phyloP scores from a whole-genome alignment of 2,113 vertebrate genomes.

The Protobothrops flavoviridis region DNA sequence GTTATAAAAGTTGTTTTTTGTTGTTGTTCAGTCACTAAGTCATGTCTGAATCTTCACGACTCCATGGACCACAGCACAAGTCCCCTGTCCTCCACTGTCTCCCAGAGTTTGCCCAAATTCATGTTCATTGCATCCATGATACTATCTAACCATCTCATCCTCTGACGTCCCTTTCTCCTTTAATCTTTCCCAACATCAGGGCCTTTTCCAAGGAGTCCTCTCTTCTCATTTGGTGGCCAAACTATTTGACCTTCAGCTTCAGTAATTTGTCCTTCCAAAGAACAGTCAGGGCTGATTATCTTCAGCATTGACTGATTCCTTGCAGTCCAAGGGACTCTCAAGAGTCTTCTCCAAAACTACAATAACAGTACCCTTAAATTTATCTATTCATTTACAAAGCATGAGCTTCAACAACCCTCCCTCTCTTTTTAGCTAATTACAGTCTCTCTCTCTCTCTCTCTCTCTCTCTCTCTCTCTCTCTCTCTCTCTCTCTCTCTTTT shows the following conservation, averaged over 20 bases:
- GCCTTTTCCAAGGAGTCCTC: not conserved
- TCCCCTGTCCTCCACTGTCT: too few relatives aligned
- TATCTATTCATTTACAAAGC: not conserved
- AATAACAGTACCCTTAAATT: not conserved
- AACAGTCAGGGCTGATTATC: not conserved
- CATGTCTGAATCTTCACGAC: too few relatives aligned
- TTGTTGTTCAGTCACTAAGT: too few relatives aligned
- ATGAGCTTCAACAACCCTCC: fast-evolving
- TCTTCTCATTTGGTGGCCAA: not conserved
- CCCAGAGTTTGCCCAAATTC: too few relatives aligned
- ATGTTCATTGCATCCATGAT: too few relatives aligned
- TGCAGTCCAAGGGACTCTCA: not conserved
- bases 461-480: too few relatives aligned
- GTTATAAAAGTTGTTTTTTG: not conserved
- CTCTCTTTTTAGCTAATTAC: not conserved
- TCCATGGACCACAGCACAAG: too few relatives aligned
- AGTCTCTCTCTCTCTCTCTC: not conserved
- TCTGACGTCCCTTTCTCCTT: not conserved
- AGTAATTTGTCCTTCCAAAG: not conserved
- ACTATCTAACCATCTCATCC: not conserved
- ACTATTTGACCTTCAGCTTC: not conserved
- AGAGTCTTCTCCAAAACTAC: not conserved
- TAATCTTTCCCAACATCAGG: not conserved
- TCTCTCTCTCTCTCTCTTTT: slow-evolving; percentile 8
- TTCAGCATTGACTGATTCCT: not conserved